phyloP scores from a whole-genome alignment of 2,888 invertebrate genomes.

The Nymphalis c-album region DNA sequence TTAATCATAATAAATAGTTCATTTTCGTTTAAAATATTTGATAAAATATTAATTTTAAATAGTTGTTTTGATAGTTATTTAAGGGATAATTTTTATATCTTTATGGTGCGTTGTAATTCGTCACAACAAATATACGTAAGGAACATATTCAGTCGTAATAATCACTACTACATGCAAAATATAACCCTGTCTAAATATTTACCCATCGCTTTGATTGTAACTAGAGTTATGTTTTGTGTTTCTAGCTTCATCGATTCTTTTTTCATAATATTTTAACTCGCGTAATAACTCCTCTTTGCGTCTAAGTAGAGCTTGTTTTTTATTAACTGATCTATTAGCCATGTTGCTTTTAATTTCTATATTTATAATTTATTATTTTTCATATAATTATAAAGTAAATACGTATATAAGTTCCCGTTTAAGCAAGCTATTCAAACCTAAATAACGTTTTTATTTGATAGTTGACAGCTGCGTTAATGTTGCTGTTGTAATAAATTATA shows the following conservation, averaged over 20 bases:
- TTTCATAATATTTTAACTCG: constrained; percentile 59
- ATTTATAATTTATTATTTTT: too few species aligned
- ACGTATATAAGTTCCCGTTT: too few species aligned
- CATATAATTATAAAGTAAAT: too few species aligned
- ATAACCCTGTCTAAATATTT: constrained; percentile 18
- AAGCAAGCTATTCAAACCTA: not conserved
- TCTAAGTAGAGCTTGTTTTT: constrained; percentile 51
- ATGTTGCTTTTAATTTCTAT: constrained; percentile 8
- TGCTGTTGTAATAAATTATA: not conserved
- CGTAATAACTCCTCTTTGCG: constrained; percentile 56
- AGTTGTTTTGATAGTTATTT: too few species aligned
- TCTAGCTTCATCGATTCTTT: constrained; percentile 52
- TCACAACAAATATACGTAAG: too few species aligned
- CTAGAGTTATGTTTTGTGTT: constrained; percentile 30
- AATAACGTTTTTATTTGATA: constrained; percentile 1
- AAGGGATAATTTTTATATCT: too few species aligned
- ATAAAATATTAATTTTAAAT: too few species aligned
- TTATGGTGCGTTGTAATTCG: too few species aligned
- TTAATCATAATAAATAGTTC: too few species aligned
- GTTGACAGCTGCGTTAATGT: not conserved
- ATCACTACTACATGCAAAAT: not conserved
- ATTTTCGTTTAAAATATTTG: too few species aligned
- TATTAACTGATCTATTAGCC: constrained; percentile 38
- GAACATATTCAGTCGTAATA: too few species aligned
- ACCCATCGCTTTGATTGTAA: constrained; percentile 52